Evolutionary conservation across 2,797 vertebrate species (phyloP), one percentile per base, ranked within the genome.

Genomic region (Acrossocheilus wenchowensis): DNA sequence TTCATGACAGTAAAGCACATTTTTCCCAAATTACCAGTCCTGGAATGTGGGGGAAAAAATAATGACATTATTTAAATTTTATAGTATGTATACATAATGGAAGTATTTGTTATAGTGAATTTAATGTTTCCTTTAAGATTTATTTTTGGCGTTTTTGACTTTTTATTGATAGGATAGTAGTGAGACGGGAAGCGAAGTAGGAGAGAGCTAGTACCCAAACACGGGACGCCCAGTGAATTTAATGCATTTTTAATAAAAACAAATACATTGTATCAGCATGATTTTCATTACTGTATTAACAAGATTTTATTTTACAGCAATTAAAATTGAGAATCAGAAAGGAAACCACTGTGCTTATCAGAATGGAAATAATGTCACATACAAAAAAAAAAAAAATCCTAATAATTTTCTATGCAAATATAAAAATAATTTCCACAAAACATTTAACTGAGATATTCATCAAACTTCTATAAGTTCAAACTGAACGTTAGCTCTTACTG

Each of bases 401-500:
- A 43, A 69, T 39, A 72, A 30, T 8, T 26, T 45, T 45, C 6
- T 5, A 77, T 14, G 19, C 10, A 77, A 77, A 78, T 57, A 57
- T n/a, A n/a, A n/a, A 36, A 7, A 45, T 1, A 12, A 64, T 64
- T n/a, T n/a, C 11, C 57, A 66, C 64, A 34, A 30, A 66, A 66
- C 15, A 34, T 3, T 0, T 17, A 17, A 66, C 1, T 66, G 11
- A 17, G 62, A 54, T 21, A 54, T 77, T 74, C 1, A 52, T 34
- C 34, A n/a, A 57, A 17, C 5, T 60, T 41, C 52, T 39, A 1
- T 26, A 10, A 26, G 8, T 43, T 43, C 0, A 41, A 26, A 60
- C 30, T 48, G 81, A 34, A 71, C 30, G 89, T 89, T 89, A 83
- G 91, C 86, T 91, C 91, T 93, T 92, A 90, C 45, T 92, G 89